Evolutionary conservation across 2,797 vertebrate species (phyloP).

Genomic region (Apodemus agrarius): DNA sequence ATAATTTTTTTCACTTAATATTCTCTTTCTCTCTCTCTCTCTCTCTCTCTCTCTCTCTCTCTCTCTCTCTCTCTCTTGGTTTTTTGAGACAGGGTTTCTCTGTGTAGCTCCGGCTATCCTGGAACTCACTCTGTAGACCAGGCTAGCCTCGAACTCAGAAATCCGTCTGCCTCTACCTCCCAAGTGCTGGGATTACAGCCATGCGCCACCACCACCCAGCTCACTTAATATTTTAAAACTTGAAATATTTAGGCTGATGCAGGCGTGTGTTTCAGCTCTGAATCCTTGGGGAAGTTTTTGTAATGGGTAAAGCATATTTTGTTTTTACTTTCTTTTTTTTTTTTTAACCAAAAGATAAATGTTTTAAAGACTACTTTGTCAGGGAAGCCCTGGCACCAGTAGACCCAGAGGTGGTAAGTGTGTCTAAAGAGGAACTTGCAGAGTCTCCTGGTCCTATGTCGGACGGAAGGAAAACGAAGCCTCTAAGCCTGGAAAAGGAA

Average conservation of each 20-base stretch:
- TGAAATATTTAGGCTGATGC: slow-evolving; percentile 15
- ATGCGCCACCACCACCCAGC: too few relatives aligned
- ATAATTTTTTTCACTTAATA: slow-evolving; percentile 23
- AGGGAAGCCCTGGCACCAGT: not conserved
- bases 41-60: too few relatives aligned
- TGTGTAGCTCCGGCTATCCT: too few relatives aligned
- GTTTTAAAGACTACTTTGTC: not conserved
- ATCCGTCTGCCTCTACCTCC: too few relatives aligned
- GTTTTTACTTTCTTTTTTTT: not conserved
- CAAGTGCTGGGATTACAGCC: too few relatives aligned
- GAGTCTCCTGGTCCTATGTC: not conserved
- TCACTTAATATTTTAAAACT: slow-evolving; percentile 23
- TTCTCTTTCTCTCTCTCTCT: too few relatives aligned
- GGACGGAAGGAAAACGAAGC: not conserved
- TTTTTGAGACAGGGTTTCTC: too few relatives aligned
- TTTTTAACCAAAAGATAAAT: not conserved
- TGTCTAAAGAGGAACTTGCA: not conserved
- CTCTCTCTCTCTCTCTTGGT: too few relatives aligned
- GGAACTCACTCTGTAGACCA: too few relatives aligned
- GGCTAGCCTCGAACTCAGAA: too few relatives aligned
- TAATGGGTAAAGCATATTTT: not conserved
- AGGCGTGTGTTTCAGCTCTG: slow-evolving; percentile 10
- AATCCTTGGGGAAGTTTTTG: slow-evolving; percentile 33
- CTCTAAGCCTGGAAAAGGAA: not conserved
- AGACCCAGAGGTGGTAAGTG: not conserved